Conservation (phyloP, 2,888 invertebrate genomes). For the Endotricha flammealis region DNA sequence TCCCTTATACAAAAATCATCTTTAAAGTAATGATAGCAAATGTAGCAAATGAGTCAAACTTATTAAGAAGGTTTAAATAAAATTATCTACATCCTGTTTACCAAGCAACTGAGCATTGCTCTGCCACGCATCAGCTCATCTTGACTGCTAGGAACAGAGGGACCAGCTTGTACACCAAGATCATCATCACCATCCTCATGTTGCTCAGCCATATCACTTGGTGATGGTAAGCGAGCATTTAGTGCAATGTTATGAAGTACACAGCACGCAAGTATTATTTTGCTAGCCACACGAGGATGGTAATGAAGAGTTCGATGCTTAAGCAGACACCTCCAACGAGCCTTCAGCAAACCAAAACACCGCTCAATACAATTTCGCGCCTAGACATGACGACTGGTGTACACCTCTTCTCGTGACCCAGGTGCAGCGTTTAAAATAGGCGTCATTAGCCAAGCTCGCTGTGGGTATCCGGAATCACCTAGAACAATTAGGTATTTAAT, state of each 20-base stretch:
- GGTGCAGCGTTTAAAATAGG: slow-evolving; percentile 22
- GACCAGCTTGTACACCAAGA: no score
- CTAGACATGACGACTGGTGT: slow-evolving; percentile 19
- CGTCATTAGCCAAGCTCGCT: slow-evolving; percentile 22
- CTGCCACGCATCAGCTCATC: slow-evolving; percentile 1
- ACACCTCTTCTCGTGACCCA: slow-evolving; percentile 20
- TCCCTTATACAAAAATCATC: no score
- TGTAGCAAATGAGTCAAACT: background rate
- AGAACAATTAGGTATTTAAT: background rate
- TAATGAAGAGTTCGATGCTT: slow-evolving; percentile 23
- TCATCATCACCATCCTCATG: background rate
- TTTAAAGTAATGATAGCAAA: no score
- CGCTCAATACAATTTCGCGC: slow-evolving; percentile 23
- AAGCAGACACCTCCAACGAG: slow-evolving; percentile 24
- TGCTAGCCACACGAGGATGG: slow-evolving; percentile 20
- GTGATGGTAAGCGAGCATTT: slow-evolving; percentile 15
- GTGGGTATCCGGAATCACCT: slow-evolving; percentile 26
- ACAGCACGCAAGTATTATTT: slow-evolving; percentile 24
- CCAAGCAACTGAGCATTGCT: background rate
- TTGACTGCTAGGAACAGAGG: background rate
- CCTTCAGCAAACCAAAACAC: slow-evolving; percentile 22
- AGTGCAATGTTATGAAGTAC: slow-evolving; percentile 24
- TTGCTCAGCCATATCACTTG: background rate
- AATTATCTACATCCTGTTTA: background rate
- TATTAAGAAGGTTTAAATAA: no score